Conservation (phyloP, 92 coral and sea anemone genomes). For the Heteractis magnifica region DNA sequence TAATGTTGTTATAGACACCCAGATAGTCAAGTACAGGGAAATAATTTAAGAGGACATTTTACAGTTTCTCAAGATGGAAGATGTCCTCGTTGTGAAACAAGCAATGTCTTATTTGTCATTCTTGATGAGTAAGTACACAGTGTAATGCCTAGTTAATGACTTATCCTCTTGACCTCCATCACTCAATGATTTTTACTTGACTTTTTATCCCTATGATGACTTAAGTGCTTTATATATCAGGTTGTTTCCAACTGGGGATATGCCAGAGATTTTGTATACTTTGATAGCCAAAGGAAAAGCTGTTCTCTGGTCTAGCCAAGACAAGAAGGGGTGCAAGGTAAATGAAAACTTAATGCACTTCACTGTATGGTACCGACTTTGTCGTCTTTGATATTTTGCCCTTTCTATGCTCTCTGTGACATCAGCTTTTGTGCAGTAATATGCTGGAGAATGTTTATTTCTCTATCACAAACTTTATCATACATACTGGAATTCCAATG, state of each 20-base stretch:
- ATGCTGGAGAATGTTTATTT: no score
- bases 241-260: conserved; percentile 96
- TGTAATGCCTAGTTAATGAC: no score
- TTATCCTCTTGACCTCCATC: no score
- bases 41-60: conserved; percentile 78
- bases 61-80: conserved; percentile 89
- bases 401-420: neutral
- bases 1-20: conserved; percentile 18
- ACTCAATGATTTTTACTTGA: no score
- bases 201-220: no score
- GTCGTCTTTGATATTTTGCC: neutral
- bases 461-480: no score
- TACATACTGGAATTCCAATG: no score
- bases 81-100: conserved; percentile 94
- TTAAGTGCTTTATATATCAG: conserved; percentile 35
- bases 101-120: conserved; percentile 80
- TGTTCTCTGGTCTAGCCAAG: conserved; percentile 98
- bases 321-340: conserved; percentile 88
- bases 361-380: neutral
- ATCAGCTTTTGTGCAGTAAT: neutral
- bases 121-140: conserved; percentile 84
- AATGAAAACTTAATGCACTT: neutral
- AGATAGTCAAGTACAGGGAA: conserved; percentile 71
- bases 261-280: conserved; percentile 91
- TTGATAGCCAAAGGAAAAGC: conserved; percentile 96